Base-by-base conservation (phyloP, 2,888 invertebrate species). In the Idaea straminata region DNA sequence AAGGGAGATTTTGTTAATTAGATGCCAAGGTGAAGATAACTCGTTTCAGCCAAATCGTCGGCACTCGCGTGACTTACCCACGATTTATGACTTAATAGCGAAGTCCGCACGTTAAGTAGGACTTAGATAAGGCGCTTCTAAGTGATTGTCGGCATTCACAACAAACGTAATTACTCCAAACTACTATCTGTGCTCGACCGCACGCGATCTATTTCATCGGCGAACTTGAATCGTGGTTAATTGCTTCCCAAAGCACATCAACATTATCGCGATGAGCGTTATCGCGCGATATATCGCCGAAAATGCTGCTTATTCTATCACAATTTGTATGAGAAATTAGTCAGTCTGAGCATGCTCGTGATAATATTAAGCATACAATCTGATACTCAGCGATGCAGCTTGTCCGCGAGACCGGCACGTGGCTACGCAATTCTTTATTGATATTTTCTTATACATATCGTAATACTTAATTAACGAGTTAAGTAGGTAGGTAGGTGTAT, bases 71-170 rank as follows among this genome's bases (percentile, higher is more conserved):
- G 92, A 89, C 92, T 86, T 70, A 77, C 72, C 74, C 73, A 84
- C 86, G 89, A 92, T 92, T 92, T 92, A 92, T 92, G 91, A 90
- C 91, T 92, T 92, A 91, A 92, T 92, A 92, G 90, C 83, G 77
- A 80, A 86, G 87, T 86, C 85, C 82, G 87, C 85, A 85, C 90
- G 89, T 89, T 91, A 91, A 92, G 90, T 90, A 91, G 89, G 87
- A 78, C 89, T 91, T 87, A 91, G 92, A 92, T 92, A 92, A 92
- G 92, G 88, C 84, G 87, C 86, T 85, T 89, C 88, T 92, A 92
- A 92, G 91, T 92, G 92, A 92, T 91, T 92, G 92, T 92, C 91
- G 92, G 91, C 87, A 83, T 87, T 91, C 91, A 91, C 91, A 91
- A 92, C 92, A 91, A 91, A 90, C 88, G 91, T 92, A 92, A 92